Evolutionary conservation across 2,888 invertebrate species (phyloP).

Genomic region (Smittia aterrima): DNA sequence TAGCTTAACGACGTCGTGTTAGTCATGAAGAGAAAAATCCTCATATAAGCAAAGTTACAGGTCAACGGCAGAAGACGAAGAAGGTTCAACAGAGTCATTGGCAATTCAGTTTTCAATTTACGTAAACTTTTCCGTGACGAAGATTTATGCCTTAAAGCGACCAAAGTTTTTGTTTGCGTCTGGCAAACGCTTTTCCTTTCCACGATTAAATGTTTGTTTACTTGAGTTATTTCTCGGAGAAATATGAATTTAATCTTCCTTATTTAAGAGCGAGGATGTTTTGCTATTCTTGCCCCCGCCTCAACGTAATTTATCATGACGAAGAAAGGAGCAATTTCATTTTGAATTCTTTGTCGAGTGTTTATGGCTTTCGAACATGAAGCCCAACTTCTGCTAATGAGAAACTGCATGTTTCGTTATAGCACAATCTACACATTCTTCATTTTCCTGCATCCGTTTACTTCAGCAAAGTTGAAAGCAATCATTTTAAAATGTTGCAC

Average conservation of each 20-base stretch:
- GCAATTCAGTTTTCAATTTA: neutral
- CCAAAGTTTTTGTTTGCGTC: neutral
- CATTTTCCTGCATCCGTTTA: too few relatives aligned
- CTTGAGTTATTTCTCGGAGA: neutral
- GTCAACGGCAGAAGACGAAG: neutral
- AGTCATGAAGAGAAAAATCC: conserved; percentile 1
- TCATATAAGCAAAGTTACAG: neutral
- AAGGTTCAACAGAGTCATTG: neutral
- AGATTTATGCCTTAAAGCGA: neutral
- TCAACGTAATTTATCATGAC: too few relatives aligned
- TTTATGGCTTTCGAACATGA: neutral
- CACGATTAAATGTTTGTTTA: neutral
- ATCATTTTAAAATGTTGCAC: too few relatives aligned
- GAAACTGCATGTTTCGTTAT: too few relatives aligned
- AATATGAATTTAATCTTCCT: neutral
- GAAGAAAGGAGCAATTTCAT: neutral
- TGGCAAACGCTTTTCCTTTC: neutral
- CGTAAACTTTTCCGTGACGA: neutral
- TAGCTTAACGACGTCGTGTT: neutral
- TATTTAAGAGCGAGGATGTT: neutral
- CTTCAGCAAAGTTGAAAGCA: too few relatives aligned
- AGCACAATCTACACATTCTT: too few relatives aligned
- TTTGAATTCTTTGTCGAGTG: neutral
- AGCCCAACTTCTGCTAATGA: neutral
- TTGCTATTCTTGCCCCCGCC: too few relatives aligned